Percentiles rank a stretch among this genome's conserved stretches.
These are phyloP conservation scores for Arremon aurantiirostris DNA, from an alignment of 2,797 vertebrate species.

Conservation along the genomic window DNA sequence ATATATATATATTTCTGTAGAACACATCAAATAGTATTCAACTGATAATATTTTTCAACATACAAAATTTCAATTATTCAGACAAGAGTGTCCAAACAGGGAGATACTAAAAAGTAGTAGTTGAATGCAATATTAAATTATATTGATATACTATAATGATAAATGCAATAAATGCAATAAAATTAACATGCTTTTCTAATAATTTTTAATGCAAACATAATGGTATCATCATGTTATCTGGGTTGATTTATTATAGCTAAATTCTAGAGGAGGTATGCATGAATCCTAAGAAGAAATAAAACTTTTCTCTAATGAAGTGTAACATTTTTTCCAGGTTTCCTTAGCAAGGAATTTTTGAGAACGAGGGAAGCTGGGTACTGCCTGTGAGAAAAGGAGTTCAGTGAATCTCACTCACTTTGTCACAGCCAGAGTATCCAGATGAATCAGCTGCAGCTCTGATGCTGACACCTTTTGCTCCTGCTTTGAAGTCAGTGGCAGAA, in stretches of 20 bases:
- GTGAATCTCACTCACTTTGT: background rate
- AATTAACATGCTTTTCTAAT: background rate
- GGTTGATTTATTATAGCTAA: background rate
- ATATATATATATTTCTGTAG: background rate
- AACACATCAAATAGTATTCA: background rate
- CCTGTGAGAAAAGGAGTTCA: background rate
- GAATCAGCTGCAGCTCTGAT: background rate
- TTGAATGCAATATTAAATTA: background rate
- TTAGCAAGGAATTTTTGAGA: background rate
- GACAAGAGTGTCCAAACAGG: background rate
- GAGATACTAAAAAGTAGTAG: background rate
- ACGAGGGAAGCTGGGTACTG: background rate
- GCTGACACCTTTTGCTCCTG: background rate
- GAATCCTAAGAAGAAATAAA: background rate
- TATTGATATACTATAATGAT: too few species aligned
- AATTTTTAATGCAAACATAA: background rate
- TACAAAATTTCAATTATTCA: background rate
- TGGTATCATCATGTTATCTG: background rate
- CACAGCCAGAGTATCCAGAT: background rate
- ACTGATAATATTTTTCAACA: background rate
- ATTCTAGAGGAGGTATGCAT: background rate
- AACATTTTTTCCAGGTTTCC: background rate
- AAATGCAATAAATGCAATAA: background rate
- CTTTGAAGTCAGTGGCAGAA: background rate
- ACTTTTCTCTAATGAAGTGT: background rate